phyloP scores from a whole-genome alignment of 2,797 vertebrate genomes.

The Cyprinella venusta region DNA sequence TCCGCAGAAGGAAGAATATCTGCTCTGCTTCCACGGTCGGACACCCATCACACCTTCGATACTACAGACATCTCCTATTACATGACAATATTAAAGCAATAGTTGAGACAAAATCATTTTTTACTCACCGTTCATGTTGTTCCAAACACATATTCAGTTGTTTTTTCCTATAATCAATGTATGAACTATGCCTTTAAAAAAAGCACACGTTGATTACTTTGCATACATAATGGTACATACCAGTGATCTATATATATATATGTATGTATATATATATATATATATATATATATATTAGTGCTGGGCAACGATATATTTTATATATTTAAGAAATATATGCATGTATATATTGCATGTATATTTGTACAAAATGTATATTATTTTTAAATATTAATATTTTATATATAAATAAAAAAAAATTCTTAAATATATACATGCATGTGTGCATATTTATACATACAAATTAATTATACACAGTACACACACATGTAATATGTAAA shows the following conservation, averaged over 20 bases:
- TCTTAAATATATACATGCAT: no score
- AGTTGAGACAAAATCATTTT: background rate
- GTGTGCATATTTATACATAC: no score
- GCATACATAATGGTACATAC: background rate
- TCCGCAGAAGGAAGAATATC: conserved; percentile 87
- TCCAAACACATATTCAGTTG: background rate
- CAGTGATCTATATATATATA: background rate
- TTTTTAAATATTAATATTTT: no score
- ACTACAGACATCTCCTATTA: background rate
- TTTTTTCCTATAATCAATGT: background rate
- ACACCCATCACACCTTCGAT: background rate
- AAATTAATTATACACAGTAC: no score
- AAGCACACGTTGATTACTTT: background rate
- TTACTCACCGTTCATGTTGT: background rate
- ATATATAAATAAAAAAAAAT: no score
- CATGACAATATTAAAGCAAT: background rate
- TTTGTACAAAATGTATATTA: no score
- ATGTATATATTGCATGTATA: no score
- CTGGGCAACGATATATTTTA: no score
- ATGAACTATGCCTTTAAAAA: background rate
- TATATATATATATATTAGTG: no score
- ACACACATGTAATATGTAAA: no score
- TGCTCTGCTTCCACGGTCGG: conserved; percentile 90
- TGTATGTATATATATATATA: no score
- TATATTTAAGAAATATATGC: no score